Conservation (phyloP, 2,113 vertebrate species). For the Polyodon spathula region DNA sequence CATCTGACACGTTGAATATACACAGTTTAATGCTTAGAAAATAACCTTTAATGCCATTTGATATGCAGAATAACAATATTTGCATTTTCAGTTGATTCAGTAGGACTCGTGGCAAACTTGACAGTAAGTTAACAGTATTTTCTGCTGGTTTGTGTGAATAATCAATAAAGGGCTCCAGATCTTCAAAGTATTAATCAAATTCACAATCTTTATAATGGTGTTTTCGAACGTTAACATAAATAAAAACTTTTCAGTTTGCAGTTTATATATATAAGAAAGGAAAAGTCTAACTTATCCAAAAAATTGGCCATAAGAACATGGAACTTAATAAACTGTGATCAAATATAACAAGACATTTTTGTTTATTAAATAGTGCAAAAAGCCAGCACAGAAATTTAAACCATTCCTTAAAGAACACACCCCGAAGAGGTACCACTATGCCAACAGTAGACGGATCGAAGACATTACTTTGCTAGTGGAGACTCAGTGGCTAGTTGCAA, state of each 20-base stretch:
- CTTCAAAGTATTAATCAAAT: too few species aligned
- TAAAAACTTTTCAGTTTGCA: too few species aligned
- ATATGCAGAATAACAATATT: neutral
- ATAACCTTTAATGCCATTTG: constrained; percentile 4
- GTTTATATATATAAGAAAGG: too few species aligned
- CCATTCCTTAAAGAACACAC: constrained; percentile 56
- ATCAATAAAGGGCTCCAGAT: too few species aligned
- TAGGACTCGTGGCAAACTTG: constrained; percentile 51
- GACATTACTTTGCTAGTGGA: constrained; percentile 49
- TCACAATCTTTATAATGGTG: too few species aligned
- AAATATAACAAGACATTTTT: too few species aligned
- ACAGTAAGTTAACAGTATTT: constrained; percentile 37
- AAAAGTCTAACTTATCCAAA: too few species aligned
- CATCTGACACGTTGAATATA: too few species aligned
- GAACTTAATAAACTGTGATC: too few species aligned
- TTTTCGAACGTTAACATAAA: too few species aligned
- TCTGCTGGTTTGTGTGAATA: too few species aligned
- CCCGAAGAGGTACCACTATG: constrained; percentile 61
- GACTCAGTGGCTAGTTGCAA: constrained; percentile 54
- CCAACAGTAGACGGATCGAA: constrained; percentile 58
- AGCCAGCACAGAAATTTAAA: constrained; percentile 42
- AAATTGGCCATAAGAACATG: too few species aligned
- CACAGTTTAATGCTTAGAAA: neutral
- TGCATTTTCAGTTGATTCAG: constrained; percentile 41
- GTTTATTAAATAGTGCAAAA: constrained; percentile 43